Base-by-base conservation (phyloP, 2,888 invertebrate species). In the Cheilosia soror region DNA sequence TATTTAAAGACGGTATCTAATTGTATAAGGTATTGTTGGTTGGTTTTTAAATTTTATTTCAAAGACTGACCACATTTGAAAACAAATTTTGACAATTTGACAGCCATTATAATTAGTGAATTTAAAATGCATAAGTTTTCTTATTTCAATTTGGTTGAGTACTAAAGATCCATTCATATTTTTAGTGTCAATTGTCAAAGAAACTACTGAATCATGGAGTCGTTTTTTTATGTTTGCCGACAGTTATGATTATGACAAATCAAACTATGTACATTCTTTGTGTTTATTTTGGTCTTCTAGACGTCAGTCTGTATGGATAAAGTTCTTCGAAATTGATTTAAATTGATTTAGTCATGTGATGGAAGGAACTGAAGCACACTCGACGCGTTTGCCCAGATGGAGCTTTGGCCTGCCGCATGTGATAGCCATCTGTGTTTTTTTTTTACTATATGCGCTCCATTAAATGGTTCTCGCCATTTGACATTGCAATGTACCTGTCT, bases 321-420 rank as follows among this genome's bases (percentile, higher is more conserved):
- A 49, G 49, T 25, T 25, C 49, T n/a, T n/a, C 42, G 42, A 42
- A 44, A 44, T 44, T 44, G 15, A 44, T 44, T 44, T 44, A 44
- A 44, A 44, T 44, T 44, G 44, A 4, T 6, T 44, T 44, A 44
- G 15, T 44, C 44, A 44, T 44, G 44, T 44, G 44, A 44, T 44
- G n/a, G 15, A 15, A 44, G 15, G 15, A 15, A n/a, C 13, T 42
- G 31, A 31, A 31, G 7, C 33, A 42, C 42, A n/a, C n/a, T 42
- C n/a, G 33, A 33, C 33, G 33, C 33, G 33, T 7, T 6, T 7
- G 33, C 5, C 33, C 33, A 33, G 33, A 33, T 33, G 33, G 33
- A 6, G 42, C 42, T 42, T 42, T 42, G 42, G 13, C n/a, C 42
- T 42, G 42, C 13, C n/a, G 42, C 42, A 42, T 42, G 3, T 42